Percentiles rank a stretch among this genome's conserved stretches.
Evolutionary conservation across 2,797 vertebrate species (phyloP).

Genomic region (Pteropus rufus): DNA sequence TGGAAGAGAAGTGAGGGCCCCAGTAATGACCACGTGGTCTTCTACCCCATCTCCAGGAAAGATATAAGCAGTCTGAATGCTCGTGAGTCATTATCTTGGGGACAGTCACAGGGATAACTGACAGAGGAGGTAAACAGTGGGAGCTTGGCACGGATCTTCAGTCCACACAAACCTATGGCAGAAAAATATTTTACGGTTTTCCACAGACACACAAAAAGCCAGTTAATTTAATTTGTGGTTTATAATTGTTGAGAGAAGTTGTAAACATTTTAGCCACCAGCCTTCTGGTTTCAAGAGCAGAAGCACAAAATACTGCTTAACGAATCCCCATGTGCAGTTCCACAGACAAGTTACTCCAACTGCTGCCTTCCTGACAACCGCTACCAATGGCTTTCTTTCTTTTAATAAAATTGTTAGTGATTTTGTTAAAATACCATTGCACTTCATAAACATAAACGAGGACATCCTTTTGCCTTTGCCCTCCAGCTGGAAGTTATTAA

Average conservation of each 20-base stretch:
- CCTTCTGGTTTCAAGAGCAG: background rate
- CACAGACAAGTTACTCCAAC: background rate
- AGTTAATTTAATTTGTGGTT: background rate
- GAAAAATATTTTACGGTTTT: background rate
- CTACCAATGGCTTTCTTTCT: background rate
- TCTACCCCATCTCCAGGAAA: conserved; percentile 55
- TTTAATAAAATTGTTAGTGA: background rate
- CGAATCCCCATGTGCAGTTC: background rate
- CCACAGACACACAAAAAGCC: background rate
- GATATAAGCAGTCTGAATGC: conserved; percentile 48
- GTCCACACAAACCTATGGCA: background rate
- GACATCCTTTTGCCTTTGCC: background rate
- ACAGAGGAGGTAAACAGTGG: background rate
- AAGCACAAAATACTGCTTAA: background rate
- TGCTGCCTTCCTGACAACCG: background rate
- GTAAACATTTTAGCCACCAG: background rate
- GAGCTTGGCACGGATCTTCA: background rate
- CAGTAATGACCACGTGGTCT: background rate
- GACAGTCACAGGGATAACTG: background rate
- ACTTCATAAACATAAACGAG: background rate
- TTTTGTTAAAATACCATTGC: background rate
- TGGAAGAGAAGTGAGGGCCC: rapidly evolving
- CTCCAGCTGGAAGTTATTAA: background rate
- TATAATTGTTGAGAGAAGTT: background rate
- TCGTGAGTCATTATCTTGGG: conserved; percentile 50